A percentile compares a stretch with the other conserved stretches of the same genome.
Conservation (phyloP, 2,888 invertebrate genomes). For the Leptarthrus brevirostris region DNA sequence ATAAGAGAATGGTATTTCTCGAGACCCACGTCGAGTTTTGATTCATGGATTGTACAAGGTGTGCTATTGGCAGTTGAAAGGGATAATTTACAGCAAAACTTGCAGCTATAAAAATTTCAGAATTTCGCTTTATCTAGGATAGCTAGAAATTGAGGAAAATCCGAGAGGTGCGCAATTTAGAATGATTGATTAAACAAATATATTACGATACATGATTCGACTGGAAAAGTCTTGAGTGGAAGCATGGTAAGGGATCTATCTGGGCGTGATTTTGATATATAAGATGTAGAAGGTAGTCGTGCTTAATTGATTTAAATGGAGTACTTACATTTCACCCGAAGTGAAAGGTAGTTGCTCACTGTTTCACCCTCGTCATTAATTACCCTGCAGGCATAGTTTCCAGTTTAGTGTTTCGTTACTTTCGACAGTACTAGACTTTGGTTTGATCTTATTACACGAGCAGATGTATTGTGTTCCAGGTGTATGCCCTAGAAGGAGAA, state of each 20-base stretch:
- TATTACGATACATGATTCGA: not conserved
- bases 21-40: not conserved
- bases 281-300: too few species aligned
- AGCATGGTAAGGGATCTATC: not conserved
- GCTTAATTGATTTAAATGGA: too few species aligned
- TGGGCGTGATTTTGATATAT: not conserved
- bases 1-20: not conserved
- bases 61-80: constrained; percentile 14
- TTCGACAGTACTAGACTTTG: constrained; percentile 92
- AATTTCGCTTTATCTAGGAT: not conserved
- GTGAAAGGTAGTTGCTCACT: constrained; percentile 84
- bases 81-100: constrained; percentile 1
- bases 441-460: constrained; percentile 89
- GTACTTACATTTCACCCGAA: constrained; percentile 89
- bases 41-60: constrained; percentile 3
- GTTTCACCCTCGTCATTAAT: constrained; percentile 90
- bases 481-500: constrained; percentile 75
- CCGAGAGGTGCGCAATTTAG: not conserved
- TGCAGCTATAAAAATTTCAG: constrained; percentile 14
- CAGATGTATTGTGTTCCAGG: constrained; percentile 86
- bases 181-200: constrained; percentile 5
- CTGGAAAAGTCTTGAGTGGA: not conserved
- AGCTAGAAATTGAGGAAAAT: not conserved
- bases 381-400: constrained; percentile 88
- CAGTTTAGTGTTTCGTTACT: constrained; percentile 86